Evolutionary conservation across 1,140 invertebrate species (phyloP).

Genomic region (Prorops nasuta): DNA sequence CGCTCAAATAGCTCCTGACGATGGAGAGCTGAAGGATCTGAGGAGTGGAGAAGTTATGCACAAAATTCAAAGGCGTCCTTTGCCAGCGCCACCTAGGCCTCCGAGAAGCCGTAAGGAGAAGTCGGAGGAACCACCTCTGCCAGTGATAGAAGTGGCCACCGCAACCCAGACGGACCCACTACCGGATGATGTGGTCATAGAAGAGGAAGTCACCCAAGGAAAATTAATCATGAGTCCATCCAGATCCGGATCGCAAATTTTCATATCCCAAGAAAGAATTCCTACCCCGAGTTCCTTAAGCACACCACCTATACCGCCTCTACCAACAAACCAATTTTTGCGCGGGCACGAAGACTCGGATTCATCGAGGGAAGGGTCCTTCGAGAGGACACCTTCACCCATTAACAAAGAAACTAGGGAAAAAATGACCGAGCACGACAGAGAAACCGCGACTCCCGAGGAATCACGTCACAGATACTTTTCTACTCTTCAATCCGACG

Average conservation of each 20-base stretch:
- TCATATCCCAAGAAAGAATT: conserved; percentile 49
- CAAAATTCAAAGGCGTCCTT: conserved; percentile 76
- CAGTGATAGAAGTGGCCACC: conserved; percentile 62
- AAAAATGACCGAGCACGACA: conserved; percentile 1
- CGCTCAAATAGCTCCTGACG: conserved; percentile 62
- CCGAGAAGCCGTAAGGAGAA: conserved; percentile 59
- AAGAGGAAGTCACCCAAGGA: conserved; percentile 56
- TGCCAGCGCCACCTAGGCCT: conserved; percentile 78
- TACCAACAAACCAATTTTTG: conserved; percentile 16
- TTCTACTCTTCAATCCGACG: conserved; percentile 32
- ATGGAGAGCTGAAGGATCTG: conserved; percentile 60
- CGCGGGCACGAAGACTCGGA: not conserved
- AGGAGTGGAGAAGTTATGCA: conserved; percentile 70
- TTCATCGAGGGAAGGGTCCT: not conserved
- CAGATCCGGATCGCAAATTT: conserved; percentile 45
- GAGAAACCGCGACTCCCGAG: conserved; percentile 13
- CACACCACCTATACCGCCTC: conserved; percentile 33
- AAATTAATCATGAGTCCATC: conserved; percentile 46
- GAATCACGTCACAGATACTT: conserved; percentile 1
- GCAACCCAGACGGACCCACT: conserved; percentile 80
- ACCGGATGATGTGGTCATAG: conserved; percentile 72
- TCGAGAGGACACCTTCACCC: not conserved
- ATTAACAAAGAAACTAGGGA: not conserved
- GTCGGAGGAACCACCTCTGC: conserved; percentile 28
- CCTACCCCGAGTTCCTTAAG: conserved; percentile 28